Base-by-base conservation (phyloP, 2,888 invertebrate genomes). In the Nemotelus nigrinus region DNA sequence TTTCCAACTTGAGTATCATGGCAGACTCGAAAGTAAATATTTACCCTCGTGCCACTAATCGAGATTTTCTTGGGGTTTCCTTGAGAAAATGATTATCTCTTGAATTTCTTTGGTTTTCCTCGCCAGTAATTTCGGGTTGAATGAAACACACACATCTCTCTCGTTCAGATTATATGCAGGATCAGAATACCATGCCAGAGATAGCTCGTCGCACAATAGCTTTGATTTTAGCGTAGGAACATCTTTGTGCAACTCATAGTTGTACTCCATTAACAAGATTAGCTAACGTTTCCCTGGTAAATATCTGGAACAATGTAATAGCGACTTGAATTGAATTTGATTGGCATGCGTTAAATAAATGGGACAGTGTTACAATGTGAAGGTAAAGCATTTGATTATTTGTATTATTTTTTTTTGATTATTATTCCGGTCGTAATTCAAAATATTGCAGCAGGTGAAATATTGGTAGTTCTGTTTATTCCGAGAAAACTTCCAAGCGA, bases 31-130 rank as follows among this genome's bases (percentile, higher is more conserved):
- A 63, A 48, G 74, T 74, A 74, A 74, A 74, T 74, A 74, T 74
- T 74, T 74, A 63, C 63, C 74, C 74, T 60, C 48, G 60, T 74
- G 63, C 60, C 41, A 60, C 74, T 74, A 74, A 74, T 63, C 74
- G 74, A 74, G 74, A 74, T 74, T 74, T 74, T 74, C 74, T 60
- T 60, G 60, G 63, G 60, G 47, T 55, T 74, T 74, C 63, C 74
- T 74, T 74, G 60, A 60, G 74, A 74, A 70, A 74, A 60, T 74
- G 74, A 74, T 74, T 74, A 74, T 74, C 74, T 74, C 74, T 70
- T 45, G 60, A 48, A 74, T 74, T 74, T 50, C 63, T 74, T 74
- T 74, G 74, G 74, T 74, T 74, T 74, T 74, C 74, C 43, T 63
- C 63, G 48, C 60, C 60, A 74, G 60, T 60, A 60, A 74, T 60